A percentile compares a stretch with the other conserved stretches of the same genome.
These are phyloP conservation scores for Erethizon dorsatum DNA, from an alignment of 2,797 vertebrate species.

Conservation along the genomic window DNA sequence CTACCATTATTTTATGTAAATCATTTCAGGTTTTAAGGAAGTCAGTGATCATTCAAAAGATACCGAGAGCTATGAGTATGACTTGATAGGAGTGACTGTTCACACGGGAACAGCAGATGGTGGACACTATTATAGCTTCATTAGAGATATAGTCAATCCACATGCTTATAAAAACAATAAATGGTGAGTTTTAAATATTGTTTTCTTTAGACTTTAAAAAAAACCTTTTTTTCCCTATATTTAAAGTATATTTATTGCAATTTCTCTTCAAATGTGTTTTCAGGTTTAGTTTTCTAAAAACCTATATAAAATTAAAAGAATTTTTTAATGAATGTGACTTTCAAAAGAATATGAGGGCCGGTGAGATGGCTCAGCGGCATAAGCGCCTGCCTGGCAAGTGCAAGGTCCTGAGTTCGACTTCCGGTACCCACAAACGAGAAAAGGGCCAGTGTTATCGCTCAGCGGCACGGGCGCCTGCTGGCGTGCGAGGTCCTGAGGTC, in stretches of 20 bases:
- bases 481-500: no score
- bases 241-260: background rate
- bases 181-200: slow-evolving; percentile 92
- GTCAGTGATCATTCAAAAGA: slow-evolving; percentile 93
- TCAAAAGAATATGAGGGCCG: background rate
- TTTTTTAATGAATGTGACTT: slow-evolving; percentile 52
- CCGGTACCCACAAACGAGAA: no score
- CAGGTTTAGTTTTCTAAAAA: slow-evolving; percentile 47
- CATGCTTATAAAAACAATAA: slow-evolving; percentile 99
- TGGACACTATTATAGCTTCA: slow-evolving; percentile 99
- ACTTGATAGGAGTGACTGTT: slow-evolving; percentile 98
- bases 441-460: no score
- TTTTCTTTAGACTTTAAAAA: background rate
- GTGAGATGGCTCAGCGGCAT: no score
- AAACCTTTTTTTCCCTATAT: background rate
- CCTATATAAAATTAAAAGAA: slow-evolving; percentile 14
- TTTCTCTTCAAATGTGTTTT: slow-evolving; percentile 49
- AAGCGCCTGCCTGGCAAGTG: no score
- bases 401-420: no score
- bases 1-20: slow-evolving; percentile 59
- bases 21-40: slow-evolving; percentile 95
- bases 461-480: no score
- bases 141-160: slow-evolving; percentile 98
- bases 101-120: slow-evolving; percentile 99
- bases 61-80: slow-evolving; percentile 98